Percentiles rank a stretch among this genome's conserved stretches.
These are phyloP conservation scores for Ips typographus DNA, from an alignment of 1,140 invertebrate species.

Conservation along the genomic window DNA sequence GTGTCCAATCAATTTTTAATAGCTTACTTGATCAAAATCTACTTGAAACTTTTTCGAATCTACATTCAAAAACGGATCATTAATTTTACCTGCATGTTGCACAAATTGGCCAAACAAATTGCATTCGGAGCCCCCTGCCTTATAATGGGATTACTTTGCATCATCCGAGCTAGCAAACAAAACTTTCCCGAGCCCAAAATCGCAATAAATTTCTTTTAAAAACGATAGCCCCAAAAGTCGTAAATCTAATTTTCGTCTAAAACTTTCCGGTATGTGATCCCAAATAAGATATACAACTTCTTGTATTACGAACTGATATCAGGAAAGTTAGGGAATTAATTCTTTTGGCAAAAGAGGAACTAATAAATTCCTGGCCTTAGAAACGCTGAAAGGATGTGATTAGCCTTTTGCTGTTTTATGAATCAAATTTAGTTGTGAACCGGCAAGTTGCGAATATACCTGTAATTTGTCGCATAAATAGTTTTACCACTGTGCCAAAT, in stretches of 20 bases:
- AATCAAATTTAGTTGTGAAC: too few relatives aligned
- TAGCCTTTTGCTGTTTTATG: too few relatives aligned
- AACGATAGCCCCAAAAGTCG: constrained; percentile 17
- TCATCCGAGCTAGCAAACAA: constrained; percentile 10
- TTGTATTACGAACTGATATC: constrained; percentile 8
- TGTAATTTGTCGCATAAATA: too few relatives aligned
- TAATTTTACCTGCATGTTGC: neutral
- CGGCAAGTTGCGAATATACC: too few relatives aligned
- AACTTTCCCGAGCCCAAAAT: neutral
- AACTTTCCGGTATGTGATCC: constrained; percentile 28
- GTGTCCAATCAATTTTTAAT: too few relatives aligned
- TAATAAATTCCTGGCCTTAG: constrained; percentile 13
- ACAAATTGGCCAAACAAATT: neutral
- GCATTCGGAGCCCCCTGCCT: too few relatives aligned
- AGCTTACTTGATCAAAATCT: neutral
- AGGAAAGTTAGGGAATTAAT: constrained; percentile 16
- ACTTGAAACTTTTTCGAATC: neutral
- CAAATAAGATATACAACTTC: constrained; percentile 28
- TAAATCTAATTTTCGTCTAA: constrained; percentile 27
- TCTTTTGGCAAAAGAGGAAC: constrained; percentile 1
- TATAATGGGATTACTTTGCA: neutral
- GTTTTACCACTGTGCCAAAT: too few relatives aligned
- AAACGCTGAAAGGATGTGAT: neutral
- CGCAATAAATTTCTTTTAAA: constrained; percentile 24
- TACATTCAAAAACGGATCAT: neutral